phyloP scores from a whole-genome alignment of 2,113 vertebrate species.

The Cyprinus carpio region DNA sequence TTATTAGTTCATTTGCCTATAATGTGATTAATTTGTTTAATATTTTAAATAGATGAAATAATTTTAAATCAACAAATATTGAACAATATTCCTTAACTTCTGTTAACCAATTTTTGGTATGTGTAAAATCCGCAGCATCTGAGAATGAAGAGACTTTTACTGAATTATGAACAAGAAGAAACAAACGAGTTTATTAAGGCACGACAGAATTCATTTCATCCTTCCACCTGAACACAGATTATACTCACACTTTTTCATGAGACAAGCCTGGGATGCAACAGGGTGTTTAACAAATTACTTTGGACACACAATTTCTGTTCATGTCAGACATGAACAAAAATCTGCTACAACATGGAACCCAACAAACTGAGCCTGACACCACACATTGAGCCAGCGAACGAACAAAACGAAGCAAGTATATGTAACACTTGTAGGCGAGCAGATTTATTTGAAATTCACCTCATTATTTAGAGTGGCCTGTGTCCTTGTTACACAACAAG shows the following conservation, averaged over 20 bases:
- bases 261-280: not conserved
- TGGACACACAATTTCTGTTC: slow-evolving; percentile 32
- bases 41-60: not conserved
- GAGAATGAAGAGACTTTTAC: not conserved
- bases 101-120: not conserved
- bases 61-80: not conserved
- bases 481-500: slow-evolving; percentile 32
- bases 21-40: not conserved
- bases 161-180: not conserved
- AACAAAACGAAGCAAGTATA: not conserved
- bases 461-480: slow-evolving; percentile 20
- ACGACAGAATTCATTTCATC: not conserved
- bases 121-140: not conserved
- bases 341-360: slow-evolving; percentile 11
- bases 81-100: not conserved
- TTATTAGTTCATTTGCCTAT: not conserved
- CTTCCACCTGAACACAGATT: not conserved
- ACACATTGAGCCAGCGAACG: not conserved
- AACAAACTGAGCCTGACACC: not conserved
- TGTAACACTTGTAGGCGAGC: not conserved
- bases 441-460: slow-evolving; percentile 14
- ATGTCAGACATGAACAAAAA: slow-evolving; percentile 30
- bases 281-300: slow-evolving; percentile 40
- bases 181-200: slow-evolving; percentile 14
- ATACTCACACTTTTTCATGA: not conserved